Evolutionary conservation across 2,113 vertebrate species (phyloP), one percentile per base, ranked within the genome.

Genomic region (Gavialis gangeticus): DNA sequence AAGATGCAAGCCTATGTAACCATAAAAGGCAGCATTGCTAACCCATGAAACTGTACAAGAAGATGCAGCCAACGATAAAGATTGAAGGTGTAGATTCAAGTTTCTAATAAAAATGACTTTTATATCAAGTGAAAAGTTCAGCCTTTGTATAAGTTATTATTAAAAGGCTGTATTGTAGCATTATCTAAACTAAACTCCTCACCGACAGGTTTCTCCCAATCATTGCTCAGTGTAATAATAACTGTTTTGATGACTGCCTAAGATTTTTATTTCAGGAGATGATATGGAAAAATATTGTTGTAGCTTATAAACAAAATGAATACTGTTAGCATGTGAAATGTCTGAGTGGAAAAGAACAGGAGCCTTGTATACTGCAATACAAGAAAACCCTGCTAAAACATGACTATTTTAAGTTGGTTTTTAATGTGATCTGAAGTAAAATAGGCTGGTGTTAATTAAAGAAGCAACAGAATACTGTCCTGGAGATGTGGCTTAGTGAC

Each of bases 211-310:
- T 94, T 88, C 76, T 82, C 77, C 55, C 75, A 95, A 66, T 84
- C 57, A 82, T 94, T 96, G 95, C 80, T 84, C 30, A 55, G 71
- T 63, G 46, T 37, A 73, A 73, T 25, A 24, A 73, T 46, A 71
- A 71, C 67, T 73, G 58, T 73, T 69, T 79, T 94, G 96, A 97
- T 95, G 94, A 94, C 96, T 96, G 57, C 79, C 73, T 87, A 89
- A 94, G 86, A 90, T 89, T 96, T 94, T 91, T 93, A 89, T 96
- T 97, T 92, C 77, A 89, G 77, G 17, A 15, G 27, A 63, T 84
- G 27, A 63, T 84, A 69, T 87, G 8, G 60, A 93, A 94, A 93
- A 92, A 87, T 94, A 73, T 7, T 84, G 34, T 73, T 73, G 82
- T 89, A 55, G 57, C 89, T 92, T 90, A 77, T 82, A 89, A 7